These are phyloP conservation scores for Drosophila ananassae DNA, from an alignment of 1,140 invertebrate species.

Conservation along the genomic window DNA sequence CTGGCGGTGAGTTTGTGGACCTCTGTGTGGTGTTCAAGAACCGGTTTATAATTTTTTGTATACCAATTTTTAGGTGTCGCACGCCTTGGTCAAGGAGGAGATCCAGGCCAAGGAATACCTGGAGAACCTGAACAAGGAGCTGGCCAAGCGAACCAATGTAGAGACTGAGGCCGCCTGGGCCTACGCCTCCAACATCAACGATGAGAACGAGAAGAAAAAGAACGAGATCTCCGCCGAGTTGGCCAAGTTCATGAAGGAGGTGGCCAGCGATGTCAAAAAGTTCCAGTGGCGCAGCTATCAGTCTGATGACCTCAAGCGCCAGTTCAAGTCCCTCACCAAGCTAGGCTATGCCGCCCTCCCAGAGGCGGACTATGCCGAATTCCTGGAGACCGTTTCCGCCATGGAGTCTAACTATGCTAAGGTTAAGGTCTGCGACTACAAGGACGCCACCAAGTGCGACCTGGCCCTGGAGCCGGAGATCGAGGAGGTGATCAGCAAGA, in stretches of 20 bases:
- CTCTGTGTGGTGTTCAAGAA: too few species aligned
- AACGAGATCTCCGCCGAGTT: conserved; percentile 81
- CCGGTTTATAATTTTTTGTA: neutral
- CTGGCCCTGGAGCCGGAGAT: conserved; percentile 91
- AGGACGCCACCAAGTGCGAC: conserved; percentile 88
- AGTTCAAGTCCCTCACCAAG: conserved; percentile 88
- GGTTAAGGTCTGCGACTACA: conserved; percentile 91
- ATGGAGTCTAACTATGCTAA: conserved; percentile 93
- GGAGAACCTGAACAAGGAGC: conserved; percentile 86
- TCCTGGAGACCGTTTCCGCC: conserved; percentile 87
- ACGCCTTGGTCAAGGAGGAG: conserved; percentile 84
- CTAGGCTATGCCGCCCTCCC: conserved; percentile 89
- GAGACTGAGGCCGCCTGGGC: conserved; percentile 87
- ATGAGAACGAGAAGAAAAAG: conserved; percentile 87
- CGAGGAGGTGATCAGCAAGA: conserved; percentile 87
- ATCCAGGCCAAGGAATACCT: conserved; percentile 87
- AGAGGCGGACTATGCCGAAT: conserved; percentile 87
- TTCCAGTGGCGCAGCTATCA: conserved; percentile 88
- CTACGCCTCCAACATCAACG: conserved; percentile 90
- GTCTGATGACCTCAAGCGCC: conserved; percentile 87
- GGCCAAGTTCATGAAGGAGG: conserved; percentile 81
- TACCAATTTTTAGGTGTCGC: conserved; percentile 34
- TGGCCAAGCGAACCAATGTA: conserved; percentile 86
- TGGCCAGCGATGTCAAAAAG: conserved; percentile 85
- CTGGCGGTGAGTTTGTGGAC: conserved; percentile 60